Conservation (phyloP, 2,797 vertebrate genomes). For the Tympanoctomys barrerae region DNA sequence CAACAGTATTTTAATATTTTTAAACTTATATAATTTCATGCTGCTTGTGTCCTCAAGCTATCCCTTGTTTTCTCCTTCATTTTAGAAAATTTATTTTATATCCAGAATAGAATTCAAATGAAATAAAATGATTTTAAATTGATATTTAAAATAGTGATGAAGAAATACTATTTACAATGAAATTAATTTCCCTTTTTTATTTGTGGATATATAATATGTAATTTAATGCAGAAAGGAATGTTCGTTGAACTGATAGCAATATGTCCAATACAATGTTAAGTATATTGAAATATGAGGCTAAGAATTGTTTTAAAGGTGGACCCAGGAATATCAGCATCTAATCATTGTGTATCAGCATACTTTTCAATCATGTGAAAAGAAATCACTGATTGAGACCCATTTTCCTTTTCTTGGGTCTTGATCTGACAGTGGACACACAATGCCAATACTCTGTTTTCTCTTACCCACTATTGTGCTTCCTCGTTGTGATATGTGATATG, state of each 20-base stretch:
- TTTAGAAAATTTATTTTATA: not conserved
- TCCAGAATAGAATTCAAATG: slow-evolving; percentile 8
- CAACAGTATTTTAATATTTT: not conserved
- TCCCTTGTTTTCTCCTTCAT: not conserved
- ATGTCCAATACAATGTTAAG: slow-evolving; percentile 13
- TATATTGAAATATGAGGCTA: not conserved
- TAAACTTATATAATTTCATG: not conserved
- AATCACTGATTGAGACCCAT: slow-evolving; percentile 7
- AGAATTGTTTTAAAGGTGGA: not conserved
- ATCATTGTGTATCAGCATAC: slow-evolving; percentile 22
- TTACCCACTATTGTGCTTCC: not conserved
- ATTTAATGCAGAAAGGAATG: slow-evolving; percentile 11
- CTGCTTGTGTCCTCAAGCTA: not conserved
- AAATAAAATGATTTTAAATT: not conserved
- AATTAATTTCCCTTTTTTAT: slow-evolving; percentile 44
- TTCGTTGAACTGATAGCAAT: slow-evolving; percentile 20
- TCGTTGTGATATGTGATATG: not conserved
- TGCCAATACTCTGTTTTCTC: slow-evolving; percentile 60
- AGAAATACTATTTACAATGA: slow-evolving; percentile 32
- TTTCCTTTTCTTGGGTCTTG: slow-evolving; percentile 72
- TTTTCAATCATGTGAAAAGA: slow-evolving; percentile 64
- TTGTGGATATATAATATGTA: slow-evolving; percentile 15
- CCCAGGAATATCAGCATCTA: slow-evolving; percentile 52
- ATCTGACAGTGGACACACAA: not conserved
- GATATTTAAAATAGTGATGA: slow-evolving; percentile 32